Conservation (phyloP, 2,113 vertebrate genomes). For the Ailurus styani region DNA sequence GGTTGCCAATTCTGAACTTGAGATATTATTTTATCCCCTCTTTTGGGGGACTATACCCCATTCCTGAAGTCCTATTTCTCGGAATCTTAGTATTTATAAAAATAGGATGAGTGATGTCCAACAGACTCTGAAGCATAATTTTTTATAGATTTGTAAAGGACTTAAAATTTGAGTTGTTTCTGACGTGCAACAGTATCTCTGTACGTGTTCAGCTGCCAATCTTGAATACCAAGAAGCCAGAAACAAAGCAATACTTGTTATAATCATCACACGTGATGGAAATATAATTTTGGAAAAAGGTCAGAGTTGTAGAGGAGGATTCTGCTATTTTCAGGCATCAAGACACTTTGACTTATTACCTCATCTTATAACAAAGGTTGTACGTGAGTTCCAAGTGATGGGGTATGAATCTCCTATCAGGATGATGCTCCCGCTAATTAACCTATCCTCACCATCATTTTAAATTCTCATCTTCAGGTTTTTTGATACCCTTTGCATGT, state of each 20-base stretch:
- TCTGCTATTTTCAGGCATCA: background rate
- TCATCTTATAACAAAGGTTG: background rate
- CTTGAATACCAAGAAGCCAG: background rate
- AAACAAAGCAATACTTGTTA: background rate
- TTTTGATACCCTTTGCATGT: background rate
- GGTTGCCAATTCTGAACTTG: background rate
- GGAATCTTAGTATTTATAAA: constrained; percentile 40
- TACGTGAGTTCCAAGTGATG: background rate
- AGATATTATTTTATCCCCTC: background rate
- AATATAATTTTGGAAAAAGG: background rate
- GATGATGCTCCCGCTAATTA: background rate
- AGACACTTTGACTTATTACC: background rate
- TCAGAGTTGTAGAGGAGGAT: background rate
- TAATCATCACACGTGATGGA: background rate
- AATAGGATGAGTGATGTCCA: background rate
- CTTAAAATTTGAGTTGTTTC: background rate
- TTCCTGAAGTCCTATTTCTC: background rate
- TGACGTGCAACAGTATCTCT: background rate
- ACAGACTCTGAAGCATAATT: background rate
- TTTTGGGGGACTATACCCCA: background rate
- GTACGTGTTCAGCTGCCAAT: background rate
- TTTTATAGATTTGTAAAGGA: background rate
- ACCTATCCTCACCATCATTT: background rate
- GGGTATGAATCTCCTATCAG: background rate
- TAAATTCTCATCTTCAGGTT: background rate